A percentile compares a stretch with the other conserved stretches of the same genome.
These are phyloP conservation scores for Meloidogyne exigua DNA, from an alignment of 1,140 invertebrate genomes.

Conservation along the genomic window DNA sequence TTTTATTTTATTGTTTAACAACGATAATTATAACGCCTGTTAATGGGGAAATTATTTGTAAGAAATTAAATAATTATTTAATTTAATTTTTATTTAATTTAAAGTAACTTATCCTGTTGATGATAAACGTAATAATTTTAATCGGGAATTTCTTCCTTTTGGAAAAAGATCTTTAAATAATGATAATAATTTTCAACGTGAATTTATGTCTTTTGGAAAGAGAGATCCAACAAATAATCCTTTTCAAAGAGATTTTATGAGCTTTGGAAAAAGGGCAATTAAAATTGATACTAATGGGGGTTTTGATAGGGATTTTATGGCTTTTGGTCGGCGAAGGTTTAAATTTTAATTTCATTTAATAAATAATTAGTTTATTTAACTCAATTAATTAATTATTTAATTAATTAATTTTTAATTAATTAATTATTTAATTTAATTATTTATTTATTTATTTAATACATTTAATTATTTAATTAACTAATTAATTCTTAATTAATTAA, in stretches of 20 bases:
- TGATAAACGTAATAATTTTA: conserved; percentile 28
- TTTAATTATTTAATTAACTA: no score
- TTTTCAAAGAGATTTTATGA: conserved; percentile 30
- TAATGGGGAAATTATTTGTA: conserved; percentile 10
- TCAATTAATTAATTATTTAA: no score
- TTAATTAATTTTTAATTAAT: no score
- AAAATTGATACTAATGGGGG: background rate
- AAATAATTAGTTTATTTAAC: no score
- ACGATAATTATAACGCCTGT: background rate
- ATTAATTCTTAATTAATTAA: no score
- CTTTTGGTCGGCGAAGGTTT: conserved; percentile 16
- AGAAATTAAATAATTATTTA: background rate
- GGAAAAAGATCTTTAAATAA: conserved; percentile 17
- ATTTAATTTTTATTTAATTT: background rate
- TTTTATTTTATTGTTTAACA: background rate
- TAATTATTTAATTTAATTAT: no score
- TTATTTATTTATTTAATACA: no score
- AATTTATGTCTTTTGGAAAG: conserved; percentile 33
- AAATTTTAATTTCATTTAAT: no score
- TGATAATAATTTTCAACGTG: conserved; percentile 31
- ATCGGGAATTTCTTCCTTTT: conserved; percentile 31
- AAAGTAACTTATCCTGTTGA: conserved; percentile 18
- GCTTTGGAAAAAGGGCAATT: conserved; percentile 26
- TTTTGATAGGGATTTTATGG: conserved; percentile 19
- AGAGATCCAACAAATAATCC: conserved; percentile 16